These are phyloP conservation scores for Cossypha niveicapilla DNA, from an alignment of 2,797 vertebrate genomes.

Conservation along the genomic window DNA sequence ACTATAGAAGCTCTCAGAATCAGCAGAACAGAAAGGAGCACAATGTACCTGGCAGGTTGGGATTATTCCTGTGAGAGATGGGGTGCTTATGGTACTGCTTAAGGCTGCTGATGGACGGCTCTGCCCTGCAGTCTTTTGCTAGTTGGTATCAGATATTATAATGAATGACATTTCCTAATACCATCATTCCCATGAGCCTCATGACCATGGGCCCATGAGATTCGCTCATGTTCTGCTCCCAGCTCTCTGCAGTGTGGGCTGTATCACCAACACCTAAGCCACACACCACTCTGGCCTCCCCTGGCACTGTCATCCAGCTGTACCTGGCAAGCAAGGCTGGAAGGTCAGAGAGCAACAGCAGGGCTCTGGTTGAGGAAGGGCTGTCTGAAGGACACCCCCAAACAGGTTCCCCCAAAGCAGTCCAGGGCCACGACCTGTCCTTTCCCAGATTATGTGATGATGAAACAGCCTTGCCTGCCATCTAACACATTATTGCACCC, in stretches of 20 bases:
- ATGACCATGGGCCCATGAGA: background rate
- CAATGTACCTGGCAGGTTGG: background rate
- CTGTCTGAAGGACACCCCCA: background rate
- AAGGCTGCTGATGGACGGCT: background rate
- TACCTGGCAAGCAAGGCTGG: background rate
- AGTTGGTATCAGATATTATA: background rate
- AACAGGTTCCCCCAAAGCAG: background rate
- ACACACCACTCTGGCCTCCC: fast-evolving
- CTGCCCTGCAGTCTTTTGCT: background rate
- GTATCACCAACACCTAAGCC: background rate
- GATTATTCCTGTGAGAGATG: background rate
- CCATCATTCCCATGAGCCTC: background rate
- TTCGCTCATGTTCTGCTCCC: background rate
- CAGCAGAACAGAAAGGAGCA: background rate
- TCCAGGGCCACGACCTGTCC: fast-evolving
- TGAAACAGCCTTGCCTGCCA: background rate
- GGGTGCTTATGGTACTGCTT: background rate
- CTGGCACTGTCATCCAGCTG: too few relatives aligned
- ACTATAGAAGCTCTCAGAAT: background rate
- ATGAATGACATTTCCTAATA: background rate
- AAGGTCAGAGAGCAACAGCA: background rate
- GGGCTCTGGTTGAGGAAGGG: background rate
- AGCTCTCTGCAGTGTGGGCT: background rate
- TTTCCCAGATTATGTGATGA: background rate
- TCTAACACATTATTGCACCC: background rate